A percentile compares a stretch with the other conserved stretches of the same genome.
Evolutionary conservation across 2,113 vertebrate genomes (phyloP).

Genomic region (Coryphaenoides rupestris): DNA sequence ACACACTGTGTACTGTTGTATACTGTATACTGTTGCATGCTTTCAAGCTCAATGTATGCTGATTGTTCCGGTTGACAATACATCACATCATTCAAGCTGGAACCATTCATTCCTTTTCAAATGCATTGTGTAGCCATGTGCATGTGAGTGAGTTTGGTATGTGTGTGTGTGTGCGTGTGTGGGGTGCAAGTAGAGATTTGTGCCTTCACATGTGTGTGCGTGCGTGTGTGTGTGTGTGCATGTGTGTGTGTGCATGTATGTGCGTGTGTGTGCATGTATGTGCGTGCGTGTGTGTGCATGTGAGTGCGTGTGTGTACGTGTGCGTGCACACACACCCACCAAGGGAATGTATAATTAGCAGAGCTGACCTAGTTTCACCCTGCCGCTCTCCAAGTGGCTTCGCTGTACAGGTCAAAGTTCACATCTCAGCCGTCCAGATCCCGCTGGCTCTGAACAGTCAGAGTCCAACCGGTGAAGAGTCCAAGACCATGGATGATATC

Average conservation of each 20-base stretch:
- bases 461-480: slow-evolving; percentile 18
- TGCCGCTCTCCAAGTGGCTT: not conserved
- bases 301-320: not conserved
- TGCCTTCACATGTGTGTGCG: too few species aligned
- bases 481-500: slow-evolving; percentile 1
- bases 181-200: too few species aligned
- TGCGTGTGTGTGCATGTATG: too few species aligned
- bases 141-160: not conserved
- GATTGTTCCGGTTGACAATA: slow-evolving; percentile 9
- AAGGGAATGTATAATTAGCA: slow-evolving; percentile 43
- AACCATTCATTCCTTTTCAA: not conserved
- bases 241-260: too few species aligned
- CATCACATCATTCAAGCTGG: slow-evolving; percentile 11
- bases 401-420: slow-evolving; percentile 41
- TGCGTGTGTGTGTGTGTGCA: not conserved
- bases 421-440: slow-evolving; percentile 36
- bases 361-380: slow-evolving; percentile 33
- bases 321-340: not conserved
- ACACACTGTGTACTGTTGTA: not conserved
- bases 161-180: not conserved
- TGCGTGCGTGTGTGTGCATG: slow-evolving; percentile 5
- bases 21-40: not conserved
- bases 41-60: not conserved
- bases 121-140: not conserved
- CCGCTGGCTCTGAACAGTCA: slow-evolving; percentile 28